Evolutionary conservation across 2,888 invertebrate species (phyloP), one percentile per base, ranked within the genome.

Genomic region (Zaprionus obscuricornis): DNA sequence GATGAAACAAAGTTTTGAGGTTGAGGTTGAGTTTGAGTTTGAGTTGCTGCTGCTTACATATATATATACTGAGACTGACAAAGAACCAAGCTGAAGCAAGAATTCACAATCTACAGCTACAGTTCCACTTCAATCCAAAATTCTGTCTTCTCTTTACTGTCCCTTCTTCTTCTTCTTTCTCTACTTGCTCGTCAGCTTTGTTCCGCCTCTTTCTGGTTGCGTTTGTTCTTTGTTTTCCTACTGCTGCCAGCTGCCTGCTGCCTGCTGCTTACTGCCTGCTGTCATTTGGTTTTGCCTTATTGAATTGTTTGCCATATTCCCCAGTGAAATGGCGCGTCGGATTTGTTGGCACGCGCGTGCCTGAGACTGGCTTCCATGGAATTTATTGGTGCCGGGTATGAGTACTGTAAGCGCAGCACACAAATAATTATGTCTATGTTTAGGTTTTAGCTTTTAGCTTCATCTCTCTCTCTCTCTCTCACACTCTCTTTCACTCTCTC

Each of bases 351-450:
- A 60, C 70, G 85, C 83, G 81, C 81, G 83, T 81, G 81, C 71
- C 79, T 83, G 70, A 78, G 84, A 66, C 76, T 68, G 67, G 47
- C 76, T 56, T 59, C 59, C 66, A 50, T 66, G 69, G 79, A 74
- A 85, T 79, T 79, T 79, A 66, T 65, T 76, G 65, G 40, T 33
- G 36, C n/a, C n/a, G 49, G 51, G 60, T n/a, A 29, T 52, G 51
- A n/a, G n/a, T n/a, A n/a, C n/a, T n/a, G n/a, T n/a, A n/a, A n/a
- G n/a, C n/a, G 26, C 7, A 47, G 47, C 40, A 49, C 31, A 42
- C 72, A 79, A 82, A 79, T 85, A 79, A 85, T 79, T 79, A 79
- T 85, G 85, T 85, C 79, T 79, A 67, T 79, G 79, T 82, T 85
- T 85, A 69, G 75, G 57, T 56, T 43, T 69, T 20, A 42, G 74